These are phyloP conservation scores for Parapristionchus giblindavisi DNA, from an alignment of 2,888 invertebrate species.

Conservation along the genomic window DNA sequence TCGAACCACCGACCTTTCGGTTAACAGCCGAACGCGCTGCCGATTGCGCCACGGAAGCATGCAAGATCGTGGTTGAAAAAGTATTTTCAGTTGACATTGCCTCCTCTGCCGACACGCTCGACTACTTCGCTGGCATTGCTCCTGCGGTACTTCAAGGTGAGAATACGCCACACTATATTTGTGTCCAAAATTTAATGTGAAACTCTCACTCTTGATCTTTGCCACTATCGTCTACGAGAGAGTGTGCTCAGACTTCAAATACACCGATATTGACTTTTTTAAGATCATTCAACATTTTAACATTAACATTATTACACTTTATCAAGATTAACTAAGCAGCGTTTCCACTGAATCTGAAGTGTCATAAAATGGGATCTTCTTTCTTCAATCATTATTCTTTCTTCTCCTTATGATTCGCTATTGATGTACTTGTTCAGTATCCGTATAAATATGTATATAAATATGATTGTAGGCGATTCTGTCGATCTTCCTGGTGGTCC, in stretches of 20 bases:
- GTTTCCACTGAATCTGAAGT: too few relatives aligned
- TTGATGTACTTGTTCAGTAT: too few relatives aligned
- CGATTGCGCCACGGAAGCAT: constrained; percentile 34
- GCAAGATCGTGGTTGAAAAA: neutral
- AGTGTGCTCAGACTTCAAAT: neutral
- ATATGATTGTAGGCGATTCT: constrained; percentile 48
- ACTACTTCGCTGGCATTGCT: constrained; percentile 58
- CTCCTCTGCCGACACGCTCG: constrained; percentile 58
- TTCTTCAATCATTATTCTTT: too few relatives aligned
- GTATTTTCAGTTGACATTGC: constrained; percentile 49
- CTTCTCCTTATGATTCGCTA: too few relatives aligned
- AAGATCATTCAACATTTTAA: neutral
- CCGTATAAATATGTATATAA: too few relatives aligned
- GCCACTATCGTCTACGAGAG: neutral
- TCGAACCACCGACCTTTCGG: constrained; percentile 37
- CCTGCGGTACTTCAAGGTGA: constrained; percentile 59
- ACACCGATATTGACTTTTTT: neutral
- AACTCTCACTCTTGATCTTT: neutral
- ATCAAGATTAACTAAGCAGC: neutral
- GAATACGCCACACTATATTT: neutral
- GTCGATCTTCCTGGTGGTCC: constrained; percentile 59
- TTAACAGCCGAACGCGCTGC: constrained; percentile 36
- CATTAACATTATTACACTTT: neutral
- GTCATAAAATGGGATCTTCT: too few relatives aligned
- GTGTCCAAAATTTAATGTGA: neutral